Percentiles rank a stretch among this genome's conserved stretches.
phyloP scores from a whole-genome alignment of 2,797 vertebrate genomes.

The Propithecus deckenii region DNA sequence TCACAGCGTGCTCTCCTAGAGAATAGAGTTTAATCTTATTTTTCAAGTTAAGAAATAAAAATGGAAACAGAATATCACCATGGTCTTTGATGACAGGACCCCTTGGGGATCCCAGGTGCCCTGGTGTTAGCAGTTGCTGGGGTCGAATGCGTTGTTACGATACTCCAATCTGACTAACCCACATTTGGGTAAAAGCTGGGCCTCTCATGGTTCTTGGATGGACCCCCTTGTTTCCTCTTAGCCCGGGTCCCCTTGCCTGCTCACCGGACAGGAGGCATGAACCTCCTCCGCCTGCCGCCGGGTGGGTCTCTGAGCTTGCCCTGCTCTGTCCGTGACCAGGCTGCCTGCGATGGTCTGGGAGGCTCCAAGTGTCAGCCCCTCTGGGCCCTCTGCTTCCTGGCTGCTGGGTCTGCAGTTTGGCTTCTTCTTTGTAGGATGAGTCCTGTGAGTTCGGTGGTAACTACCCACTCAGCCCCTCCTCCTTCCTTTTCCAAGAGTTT shows the following conservation, averaged over 20 bases:
- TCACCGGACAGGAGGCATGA: neutral
- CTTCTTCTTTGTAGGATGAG: neutral
- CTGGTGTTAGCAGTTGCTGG: neutral
- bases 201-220: neutral
- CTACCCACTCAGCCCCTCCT: neutral
- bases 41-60: neutral
- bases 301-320: neutral
- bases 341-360: neutral
- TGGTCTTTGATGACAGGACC: neutral
- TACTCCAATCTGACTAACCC: neutral
- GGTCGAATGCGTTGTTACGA: neutral
- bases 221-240: neutral
- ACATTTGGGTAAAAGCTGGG: too few species aligned
- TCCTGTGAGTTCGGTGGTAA: neutral
- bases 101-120: neutral
- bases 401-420: neutral
- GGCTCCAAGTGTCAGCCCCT: neutral
- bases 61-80: neutral
- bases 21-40: neutral
- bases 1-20: neutral
- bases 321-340: neutral
- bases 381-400: neutral
- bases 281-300: neutral
- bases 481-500: neutral
- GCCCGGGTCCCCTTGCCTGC: too few species aligned